phyloP scores from a whole-genome alignment of 2,113 vertebrate species.

The Dasyprocta punctata region DNA sequence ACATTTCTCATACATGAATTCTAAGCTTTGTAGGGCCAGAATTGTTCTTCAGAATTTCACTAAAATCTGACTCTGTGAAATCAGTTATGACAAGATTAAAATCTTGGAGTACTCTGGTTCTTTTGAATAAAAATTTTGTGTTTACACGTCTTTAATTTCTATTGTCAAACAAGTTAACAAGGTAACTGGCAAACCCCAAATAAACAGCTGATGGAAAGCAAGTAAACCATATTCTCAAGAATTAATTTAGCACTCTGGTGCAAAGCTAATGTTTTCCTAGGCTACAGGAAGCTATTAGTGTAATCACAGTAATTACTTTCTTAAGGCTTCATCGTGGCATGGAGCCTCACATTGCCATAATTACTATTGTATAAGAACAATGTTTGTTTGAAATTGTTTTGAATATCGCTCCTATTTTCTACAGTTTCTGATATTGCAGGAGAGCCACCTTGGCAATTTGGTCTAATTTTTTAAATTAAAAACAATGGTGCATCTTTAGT shows the following conservation, averaged over 20 bases:
- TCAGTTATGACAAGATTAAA: background rate
- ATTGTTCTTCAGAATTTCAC: background rate
- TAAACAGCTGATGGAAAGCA: constrained; percentile 32
- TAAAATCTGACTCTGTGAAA: background rate
- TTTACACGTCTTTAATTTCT: background rate
- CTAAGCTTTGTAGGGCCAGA: background rate
- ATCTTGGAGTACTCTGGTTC: background rate
- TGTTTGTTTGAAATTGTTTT: background rate
- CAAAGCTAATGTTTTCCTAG: background rate
- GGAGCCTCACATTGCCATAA: background rate
- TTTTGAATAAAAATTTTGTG: background rate
- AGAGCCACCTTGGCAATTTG: background rate
- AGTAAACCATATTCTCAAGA: background rate
- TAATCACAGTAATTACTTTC: constrained; percentile 29
- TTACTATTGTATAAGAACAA: background rate
- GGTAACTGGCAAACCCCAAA: background rate
- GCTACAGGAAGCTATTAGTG: background rate
- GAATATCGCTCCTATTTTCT: background rate
- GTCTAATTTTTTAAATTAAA: constrained; percentile 26
- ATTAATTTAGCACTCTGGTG: background rate
- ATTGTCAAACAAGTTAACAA: background rate
- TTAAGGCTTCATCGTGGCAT: background rate
- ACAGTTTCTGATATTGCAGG: background rate
- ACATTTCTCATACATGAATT: background rate
- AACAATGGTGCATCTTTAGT: background rate